phyloP scores from a whole-genome alignment of 2,888 invertebrate species.

The Hyppa rectilinea region DNA sequence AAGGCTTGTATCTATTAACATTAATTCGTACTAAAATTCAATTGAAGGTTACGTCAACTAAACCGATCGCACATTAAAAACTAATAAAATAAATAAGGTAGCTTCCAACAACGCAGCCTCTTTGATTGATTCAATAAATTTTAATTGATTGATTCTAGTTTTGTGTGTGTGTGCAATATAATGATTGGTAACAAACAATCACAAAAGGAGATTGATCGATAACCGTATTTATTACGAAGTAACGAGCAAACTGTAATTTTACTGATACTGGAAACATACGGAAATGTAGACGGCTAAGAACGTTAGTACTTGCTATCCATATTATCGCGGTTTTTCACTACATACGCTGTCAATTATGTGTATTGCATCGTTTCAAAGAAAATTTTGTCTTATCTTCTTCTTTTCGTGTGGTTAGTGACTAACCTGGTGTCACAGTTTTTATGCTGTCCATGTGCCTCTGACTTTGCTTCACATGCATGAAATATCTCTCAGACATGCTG shows the following conservation, averaged over 20 bases:
- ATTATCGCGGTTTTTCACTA: no score
- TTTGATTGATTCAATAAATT: conserved; percentile 55
- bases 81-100: conserved; percentile 52
- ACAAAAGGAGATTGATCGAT: conserved; percentile 62
- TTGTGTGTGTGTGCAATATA: conserved; percentile 55
- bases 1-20: conserved; percentile 28
- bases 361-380: no score
- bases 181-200: conserved; percentile 53
- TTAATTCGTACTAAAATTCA: conserved; percentile 32
- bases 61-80: conserved; percentile 43
- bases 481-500: no score
- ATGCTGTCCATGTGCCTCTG: no score
- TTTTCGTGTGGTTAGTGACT: no score
- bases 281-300: no score
- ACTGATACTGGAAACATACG: conserved; percentile 66
- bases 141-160: conserved; percentile 65
- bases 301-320: no score
- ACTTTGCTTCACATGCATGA: no score
- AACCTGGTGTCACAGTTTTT: no score
- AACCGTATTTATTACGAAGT: conserved; percentile 64
- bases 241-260: conserved; percentile 72
- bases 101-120: conserved; percentile 34
- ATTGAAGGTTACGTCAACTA: conserved; percentile 29
- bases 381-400: no score
- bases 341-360: no score